These are phyloP conservation scores for Lagopus muta DNA, from an alignment of 2,113 vertebrate species.

Conservation along the genomic window DNA sequence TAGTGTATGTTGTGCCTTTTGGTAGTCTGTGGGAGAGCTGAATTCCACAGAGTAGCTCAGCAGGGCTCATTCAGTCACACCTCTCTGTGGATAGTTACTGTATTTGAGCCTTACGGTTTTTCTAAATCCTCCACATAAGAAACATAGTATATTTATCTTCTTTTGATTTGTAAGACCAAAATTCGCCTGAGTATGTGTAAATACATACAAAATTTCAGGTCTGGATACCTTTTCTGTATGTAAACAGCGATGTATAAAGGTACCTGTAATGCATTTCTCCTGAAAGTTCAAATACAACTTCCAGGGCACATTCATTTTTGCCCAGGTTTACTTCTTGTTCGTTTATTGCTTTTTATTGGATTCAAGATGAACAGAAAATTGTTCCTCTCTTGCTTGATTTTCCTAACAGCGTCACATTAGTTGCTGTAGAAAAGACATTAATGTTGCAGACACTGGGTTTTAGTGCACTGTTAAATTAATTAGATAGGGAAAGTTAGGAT, in stretches of 20 bases:
- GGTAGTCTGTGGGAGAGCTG: constrained; percentile 34
- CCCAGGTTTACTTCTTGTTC: not conserved
- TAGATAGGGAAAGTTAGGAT: not conserved
- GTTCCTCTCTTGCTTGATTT: not conserved
- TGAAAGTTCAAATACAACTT: not conserved
- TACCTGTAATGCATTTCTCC: not conserved
- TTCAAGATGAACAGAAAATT: not conserved
- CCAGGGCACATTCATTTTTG: not conserved
- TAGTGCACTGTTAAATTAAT: not conserved
- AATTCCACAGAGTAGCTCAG: constrained; percentile 19
- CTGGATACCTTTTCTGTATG: not conserved
- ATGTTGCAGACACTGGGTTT: not conserved
- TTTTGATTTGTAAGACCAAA: not conserved
- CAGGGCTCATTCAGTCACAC: not conserved
- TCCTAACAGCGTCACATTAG: not conserved
- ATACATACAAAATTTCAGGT: not conserved
- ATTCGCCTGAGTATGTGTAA: not conserved
- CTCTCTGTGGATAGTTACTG: not conserved
- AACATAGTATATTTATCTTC: not conserved
- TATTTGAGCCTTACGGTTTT: not conserved
- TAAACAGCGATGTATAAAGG: not conserved
- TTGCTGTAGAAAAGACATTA: not conserved
- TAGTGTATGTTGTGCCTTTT: not conserved
- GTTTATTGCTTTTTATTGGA: not conserved
- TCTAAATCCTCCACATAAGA: not conserved